These are phyloP conservation scores for Spisula subtruncata DNA, from an alignment of 2,888 invertebrate species.

Conservation along the genomic window DNA sequence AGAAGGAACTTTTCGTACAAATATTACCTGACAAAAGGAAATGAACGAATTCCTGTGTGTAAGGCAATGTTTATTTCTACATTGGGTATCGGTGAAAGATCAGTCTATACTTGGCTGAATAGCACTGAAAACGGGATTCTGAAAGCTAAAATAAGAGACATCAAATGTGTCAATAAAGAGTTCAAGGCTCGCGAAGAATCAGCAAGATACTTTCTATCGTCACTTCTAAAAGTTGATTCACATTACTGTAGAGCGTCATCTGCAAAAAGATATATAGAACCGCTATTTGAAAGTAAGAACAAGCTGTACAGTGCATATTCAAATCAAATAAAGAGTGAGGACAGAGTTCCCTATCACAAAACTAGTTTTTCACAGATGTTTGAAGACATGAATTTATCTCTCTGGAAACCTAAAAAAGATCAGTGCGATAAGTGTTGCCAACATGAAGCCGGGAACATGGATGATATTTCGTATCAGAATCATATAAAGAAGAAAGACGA, in stretches of 20 bases:
- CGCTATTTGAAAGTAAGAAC: slow-evolving; percentile 46
- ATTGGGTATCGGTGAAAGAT: slow-evolving; percentile 45
- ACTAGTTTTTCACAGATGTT: slow-evolving; percentile 34
- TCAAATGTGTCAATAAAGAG: slow-evolving; percentile 17
- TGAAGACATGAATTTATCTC: slow-evolving; percentile 3
- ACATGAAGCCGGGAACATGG: slow-evolving; percentile 44
- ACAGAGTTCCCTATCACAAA: slow-evolving; percentile 34
- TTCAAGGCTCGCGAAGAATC: slow-evolving; percentile 29
- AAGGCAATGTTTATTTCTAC: slow-evolving; percentile 54
- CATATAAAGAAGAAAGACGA: slow-evolving; percentile 47
- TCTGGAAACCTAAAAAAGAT: slow-evolving; percentile 57
- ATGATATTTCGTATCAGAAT: slow-evolving; percentile 30
- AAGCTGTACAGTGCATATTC: slow-evolving; percentile 45
- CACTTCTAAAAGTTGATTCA: slow-evolving; percentile 59
- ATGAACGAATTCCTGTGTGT: slow-evolving; percentile 46
- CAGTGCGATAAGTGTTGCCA: slow-evolving; percentile 54
- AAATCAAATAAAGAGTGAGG: background rate
- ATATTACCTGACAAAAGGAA: slow-evolving; percentile 31
- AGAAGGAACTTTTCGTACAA: slow-evolving; percentile 34
- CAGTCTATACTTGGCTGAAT: slow-evolving; percentile 40
- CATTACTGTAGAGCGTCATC: slow-evolving; percentile 63
- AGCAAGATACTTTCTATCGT: slow-evolving; percentile 40
- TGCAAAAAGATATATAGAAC: slow-evolving; percentile 59
- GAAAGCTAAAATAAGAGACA: background rate
- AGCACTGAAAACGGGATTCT: slow-evolving; percentile 29